A percentile compares a stretch with the other conserved stretches of the same genome.
Conservation (phyloP, 2,888 invertebrate genomes). For the Marasmarcha lunaedactyla region DNA sequence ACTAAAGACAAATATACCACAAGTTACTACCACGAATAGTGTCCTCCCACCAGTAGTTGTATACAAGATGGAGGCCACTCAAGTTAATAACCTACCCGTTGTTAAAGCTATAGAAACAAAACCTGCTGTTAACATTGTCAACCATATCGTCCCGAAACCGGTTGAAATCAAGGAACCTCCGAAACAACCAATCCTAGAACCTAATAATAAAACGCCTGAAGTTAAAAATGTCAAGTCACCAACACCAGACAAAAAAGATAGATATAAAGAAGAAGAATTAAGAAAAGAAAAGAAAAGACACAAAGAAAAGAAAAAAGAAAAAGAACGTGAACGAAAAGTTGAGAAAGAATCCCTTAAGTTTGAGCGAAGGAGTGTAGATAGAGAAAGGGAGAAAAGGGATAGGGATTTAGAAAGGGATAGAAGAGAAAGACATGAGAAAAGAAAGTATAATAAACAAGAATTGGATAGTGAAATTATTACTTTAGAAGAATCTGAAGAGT, state of each 20-base stretch:
- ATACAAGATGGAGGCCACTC: conserved; percentile 42
- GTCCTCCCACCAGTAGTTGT: conserved; percentile 37
- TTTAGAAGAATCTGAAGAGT: conserved; percentile 58
- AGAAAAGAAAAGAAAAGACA: conserved; percentile 12
- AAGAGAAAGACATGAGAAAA: conserved; percentile 17
- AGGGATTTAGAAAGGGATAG: conserved; percentile 17
- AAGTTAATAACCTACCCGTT: conserved; percentile 26
- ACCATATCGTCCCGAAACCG: not conserved
- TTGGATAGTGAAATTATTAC: conserved; percentile 49
- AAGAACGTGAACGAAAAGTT: conserved; percentile 15
- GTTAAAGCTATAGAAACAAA: conserved; percentile 23
- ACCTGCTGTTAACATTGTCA: conserved; percentile 1
- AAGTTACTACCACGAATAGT: conserved; percentile 18
- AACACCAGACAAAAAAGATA: conserved; percentile 15
- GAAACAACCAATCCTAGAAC: conserved; percentile 4
- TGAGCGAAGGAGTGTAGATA: conserved; percentile 22
- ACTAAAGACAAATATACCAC: conserved; percentile 18
- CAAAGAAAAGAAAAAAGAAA: conserved; percentile 14
- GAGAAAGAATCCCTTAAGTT: conserved; percentile 14
- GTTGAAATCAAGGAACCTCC: not conserved
- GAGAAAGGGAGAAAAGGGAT: conserved; percentile 18
- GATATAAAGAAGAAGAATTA: conserved; percentile 13
- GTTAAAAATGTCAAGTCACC: conserved; percentile 12
- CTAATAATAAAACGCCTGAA: conserved; percentile 16
- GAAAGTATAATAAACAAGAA: conserved; percentile 29